phyloP scores from a whole-genome alignment of 1,140 invertebrate genomes.

The Mizuhopecten yessoensis region DNA sequence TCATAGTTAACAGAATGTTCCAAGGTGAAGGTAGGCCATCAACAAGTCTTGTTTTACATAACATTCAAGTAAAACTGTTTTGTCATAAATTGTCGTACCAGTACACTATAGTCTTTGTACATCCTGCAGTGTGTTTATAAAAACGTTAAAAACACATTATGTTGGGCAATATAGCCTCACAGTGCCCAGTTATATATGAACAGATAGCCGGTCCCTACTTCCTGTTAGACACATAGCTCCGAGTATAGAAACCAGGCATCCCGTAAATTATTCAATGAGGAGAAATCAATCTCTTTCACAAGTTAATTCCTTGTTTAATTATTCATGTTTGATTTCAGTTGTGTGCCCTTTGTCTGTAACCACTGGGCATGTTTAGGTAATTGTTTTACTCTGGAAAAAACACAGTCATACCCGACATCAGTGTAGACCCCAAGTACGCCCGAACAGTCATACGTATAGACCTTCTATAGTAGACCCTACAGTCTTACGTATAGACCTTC shows the following conservation, averaged over 20 bases:
- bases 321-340: conserved; percentile 8
- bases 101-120: background rate
- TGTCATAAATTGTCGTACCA: background rate
- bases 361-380: background rate
- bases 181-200: no score
- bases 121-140: background rate
- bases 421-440: no score
- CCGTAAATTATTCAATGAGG: conserved; percentile 34
- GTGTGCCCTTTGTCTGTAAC: background rate
- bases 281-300: conserved; percentile 39
- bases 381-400: conserved; percentile 17
- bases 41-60: background rate
- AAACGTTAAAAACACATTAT: no score
- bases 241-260: background rate
- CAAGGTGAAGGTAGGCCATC: no score
- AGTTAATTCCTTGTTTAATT: conserved; percentile 2
- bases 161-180: background rate
- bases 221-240: background rate
- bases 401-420: background rate
- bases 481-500: no score
- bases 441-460: background rate
- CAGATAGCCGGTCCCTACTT: background rate
- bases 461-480: no score
- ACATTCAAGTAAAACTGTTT: no score
- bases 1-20: no score